Base-by-base conservation (phyloP, 92 coral and sea anemone species). In the Blastomussa wellsi region DNA sequence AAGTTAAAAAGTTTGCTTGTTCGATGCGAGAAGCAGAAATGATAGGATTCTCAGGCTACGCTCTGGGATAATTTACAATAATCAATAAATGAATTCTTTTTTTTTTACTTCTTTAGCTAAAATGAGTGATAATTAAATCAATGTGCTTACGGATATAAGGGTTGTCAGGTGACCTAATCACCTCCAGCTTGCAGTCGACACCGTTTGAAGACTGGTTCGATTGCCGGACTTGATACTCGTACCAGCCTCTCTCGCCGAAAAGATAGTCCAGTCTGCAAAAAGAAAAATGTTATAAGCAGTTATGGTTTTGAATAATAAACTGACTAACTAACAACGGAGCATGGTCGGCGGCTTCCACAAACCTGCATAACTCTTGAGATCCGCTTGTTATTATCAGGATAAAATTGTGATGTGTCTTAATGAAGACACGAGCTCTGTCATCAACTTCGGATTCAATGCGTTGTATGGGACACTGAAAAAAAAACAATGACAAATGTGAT, bases 181-280 rank as follows among this genome's bases (percentile, higher is more conserved):
- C 72, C 66, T 60, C 71, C n/a, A 91, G 94, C 11, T 85, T 20
- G 47, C 94, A 91, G 3, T 85, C 67, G 64, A 77, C 86, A 36
- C 86, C 70, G 69, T 83, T 85, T 39, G 81, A 35, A 48, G 74
- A 26, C 67, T 79, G 82, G 51, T 39, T 41, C 22, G 44, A 31
- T 37, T 71, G 39, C 16, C 67, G 77, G 44, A 91, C 82, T 13
- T 29, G 64, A 49, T 85, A 91, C 79, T 88, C 86, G 81, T 91
- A 91, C 92, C 90, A 91, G 55, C 94, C 94, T 78, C 86, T 68
- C 78, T 88, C 94, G 57, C 94, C 94, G 81, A 89, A 91, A 76
- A 88, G 78, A 44, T 88, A 81, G 3, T 83, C 86, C 29, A 88
- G 51, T 31, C 94, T 91, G 85, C n/a, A 48, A 77, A 42, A 31